Evolutionary conservation across 2,888 invertebrate species (phyloP).

Genomic region (Pollenia amentaria): DNA sequence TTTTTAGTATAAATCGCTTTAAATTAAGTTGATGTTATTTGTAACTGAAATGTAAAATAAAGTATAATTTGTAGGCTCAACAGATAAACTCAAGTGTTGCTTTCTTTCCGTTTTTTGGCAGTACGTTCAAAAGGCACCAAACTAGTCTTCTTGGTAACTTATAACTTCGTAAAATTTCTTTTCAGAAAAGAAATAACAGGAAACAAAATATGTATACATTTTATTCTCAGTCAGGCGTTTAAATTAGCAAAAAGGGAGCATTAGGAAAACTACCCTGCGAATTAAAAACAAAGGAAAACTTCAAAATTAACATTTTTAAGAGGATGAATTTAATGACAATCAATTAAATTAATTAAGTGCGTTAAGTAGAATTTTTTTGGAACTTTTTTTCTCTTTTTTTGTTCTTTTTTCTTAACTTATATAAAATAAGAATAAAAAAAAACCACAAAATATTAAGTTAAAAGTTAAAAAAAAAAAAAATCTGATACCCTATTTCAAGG

Average conservation of each 20-base stretch:
- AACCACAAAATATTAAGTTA: neutral
- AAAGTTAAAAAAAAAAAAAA: neutral
- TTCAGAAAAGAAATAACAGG: neutral
- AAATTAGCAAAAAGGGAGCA: neutral
- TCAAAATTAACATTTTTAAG: conserved; percentile 49
- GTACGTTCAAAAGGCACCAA: conserved; percentile 4
- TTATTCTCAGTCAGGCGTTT: neutral
- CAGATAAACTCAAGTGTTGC: neutral
- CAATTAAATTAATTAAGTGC: conserved; percentile 72
- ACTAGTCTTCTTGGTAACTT: conserved; percentile 27
- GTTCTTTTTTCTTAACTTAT: neutral
- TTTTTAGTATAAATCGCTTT: conserved; percentile 31
- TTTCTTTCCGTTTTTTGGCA: neutral
- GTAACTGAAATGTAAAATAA: conserved; percentile 1
- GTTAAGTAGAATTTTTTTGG: conserved; percentile 50
- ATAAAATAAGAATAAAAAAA: neutral
- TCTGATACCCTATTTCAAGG: too few species aligned
- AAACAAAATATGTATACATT: conserved; percentile 9
- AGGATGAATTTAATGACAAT: conserved; percentile 68
- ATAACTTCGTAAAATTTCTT: conserved; percentile 16
- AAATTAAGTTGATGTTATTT: conserved; percentile 38
- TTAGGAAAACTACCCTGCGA: neutral
- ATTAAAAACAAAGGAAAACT: neutral
- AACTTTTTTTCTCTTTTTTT: neutral
- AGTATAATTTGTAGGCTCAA: conserved; percentile 39